These are phyloP conservation scores for Charadrius vociferus DNA, from an alignment of 2,113 vertebrate species.

Conservation along the genomic window DNA sequence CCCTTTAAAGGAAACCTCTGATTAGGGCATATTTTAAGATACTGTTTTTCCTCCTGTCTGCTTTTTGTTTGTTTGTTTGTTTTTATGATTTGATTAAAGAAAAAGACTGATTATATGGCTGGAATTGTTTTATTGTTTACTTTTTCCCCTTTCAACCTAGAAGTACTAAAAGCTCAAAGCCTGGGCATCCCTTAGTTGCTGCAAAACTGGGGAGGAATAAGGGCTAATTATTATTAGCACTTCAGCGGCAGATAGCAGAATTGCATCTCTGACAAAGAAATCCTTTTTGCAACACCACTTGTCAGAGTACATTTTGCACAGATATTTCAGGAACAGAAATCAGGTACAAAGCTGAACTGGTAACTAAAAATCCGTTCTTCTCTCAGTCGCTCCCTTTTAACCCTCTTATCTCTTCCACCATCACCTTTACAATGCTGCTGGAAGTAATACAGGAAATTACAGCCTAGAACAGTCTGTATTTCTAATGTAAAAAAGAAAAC, in stretches of 20 bases:
- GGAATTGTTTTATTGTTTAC: background rate
- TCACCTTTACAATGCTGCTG: accelerated
- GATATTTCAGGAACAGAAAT: background rate
- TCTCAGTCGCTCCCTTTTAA: background rate
- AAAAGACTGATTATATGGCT: background rate
- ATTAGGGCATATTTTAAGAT: background rate
- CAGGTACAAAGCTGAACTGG: background rate
- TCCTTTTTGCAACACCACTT: background rate
- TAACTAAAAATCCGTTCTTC: background rate
- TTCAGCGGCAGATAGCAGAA: background rate
- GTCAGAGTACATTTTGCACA: background rate
- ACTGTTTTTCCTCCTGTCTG: background rate
- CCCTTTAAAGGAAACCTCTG: background rate
- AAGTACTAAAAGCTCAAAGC: background rate
- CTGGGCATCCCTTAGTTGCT: background rate
- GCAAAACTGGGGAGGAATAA: background rate
- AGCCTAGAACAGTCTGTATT: background rate
- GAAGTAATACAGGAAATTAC: background rate
- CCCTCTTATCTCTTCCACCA: background rate
- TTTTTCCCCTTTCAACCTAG: background rate
- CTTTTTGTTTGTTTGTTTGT: too few relatives aligned
- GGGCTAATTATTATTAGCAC: background rate
- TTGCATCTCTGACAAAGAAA: background rate
- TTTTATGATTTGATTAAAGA: background rate
- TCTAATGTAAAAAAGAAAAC: background rate